phyloP scores from a whole-genome alignment of 1,140 invertebrate species.

The Coboldia fuscipes region DNA sequence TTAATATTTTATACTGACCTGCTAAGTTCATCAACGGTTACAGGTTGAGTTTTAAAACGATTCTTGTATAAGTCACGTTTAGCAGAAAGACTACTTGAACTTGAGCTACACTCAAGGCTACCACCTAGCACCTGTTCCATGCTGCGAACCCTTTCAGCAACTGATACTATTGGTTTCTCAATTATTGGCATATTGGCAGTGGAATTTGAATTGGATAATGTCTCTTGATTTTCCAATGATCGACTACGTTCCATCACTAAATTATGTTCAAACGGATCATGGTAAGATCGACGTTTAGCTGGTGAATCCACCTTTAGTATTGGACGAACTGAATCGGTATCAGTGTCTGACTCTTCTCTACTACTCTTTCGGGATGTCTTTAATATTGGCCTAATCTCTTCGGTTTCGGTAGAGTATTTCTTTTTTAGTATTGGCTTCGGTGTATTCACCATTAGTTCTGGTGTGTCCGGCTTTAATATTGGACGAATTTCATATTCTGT shows the following conservation, averaged over 20 bases:
- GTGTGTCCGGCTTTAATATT: conserved; percentile 38
- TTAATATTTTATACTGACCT: conserved; percentile 2
- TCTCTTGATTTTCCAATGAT: conserved; percentile 15
- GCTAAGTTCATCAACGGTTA: conserved; percentile 33
- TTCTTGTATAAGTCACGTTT: conserved; percentile 27
- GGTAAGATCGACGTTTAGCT: conserved; percentile 14
- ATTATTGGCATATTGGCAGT: conserved; percentile 6
- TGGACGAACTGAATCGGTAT: conserved; percentile 8
- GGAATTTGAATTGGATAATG: conserved; percentile 8
- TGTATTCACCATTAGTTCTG: conserved; percentile 19
- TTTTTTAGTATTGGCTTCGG: conserved; percentile 66
- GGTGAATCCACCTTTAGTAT: conserved; percentile 17
- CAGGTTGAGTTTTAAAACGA: conserved; percentile 39
- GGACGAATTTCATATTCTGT: conserved; percentile 35
- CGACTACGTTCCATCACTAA: conserved; percentile 14
- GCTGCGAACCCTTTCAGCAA: conserved; percentile 17
- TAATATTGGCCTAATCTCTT: conserved; percentile 46
- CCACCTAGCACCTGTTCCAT: conserved; percentile 20
- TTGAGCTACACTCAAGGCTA: no score
- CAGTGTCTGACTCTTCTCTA: conserved; percentile 11
- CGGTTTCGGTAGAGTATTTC: conserved; percentile 55
- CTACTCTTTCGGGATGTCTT: conserved; percentile 46
- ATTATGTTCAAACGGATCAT: conserved; percentile 2
- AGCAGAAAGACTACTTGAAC: conserved; percentile 11
- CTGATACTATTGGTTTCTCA: conserved; percentile 11